Base-by-base conservation (phyloP, 2,113 vertebrate species). In the Melospiza melodia region DNA sequence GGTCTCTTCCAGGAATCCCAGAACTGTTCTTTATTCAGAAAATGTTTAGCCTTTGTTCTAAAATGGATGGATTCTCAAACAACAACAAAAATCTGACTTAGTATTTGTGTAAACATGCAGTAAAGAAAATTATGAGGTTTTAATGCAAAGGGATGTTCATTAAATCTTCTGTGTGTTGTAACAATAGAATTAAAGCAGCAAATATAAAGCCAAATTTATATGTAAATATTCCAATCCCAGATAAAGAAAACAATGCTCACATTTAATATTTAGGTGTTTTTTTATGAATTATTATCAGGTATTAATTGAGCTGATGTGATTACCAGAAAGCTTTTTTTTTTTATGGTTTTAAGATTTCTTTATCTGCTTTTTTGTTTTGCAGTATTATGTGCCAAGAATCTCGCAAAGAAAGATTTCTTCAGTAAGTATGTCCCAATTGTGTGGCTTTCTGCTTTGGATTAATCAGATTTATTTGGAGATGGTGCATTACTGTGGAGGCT, bases 311-410 rank as follows among this genome's bases (percentile, higher is more conserved):
- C 44, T 71, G 68, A 10, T 84, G 6, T 15, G 57, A 87, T 86
- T 92, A 71, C 77, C 2, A 5, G 63, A 35, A 94, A 82, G 46
- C 25, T 41, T 17, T 15, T 68, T 75, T 75, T 92, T 89, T 72
- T 62, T 63, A 73, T 2, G 3, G 25, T 57, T 81, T 92, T 90
- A 95, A 95, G 65, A 75, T 68, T 78, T 72, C 75, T 78, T 72
- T 90, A 17, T 92, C 90, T 94, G 13, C 11, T 94, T 27, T 87
- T 91, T 96, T 98, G 77, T 98, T 98, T 97, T 98, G 94, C 98
- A 99, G 99, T 99, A 78, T 98, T 99, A 98, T 99, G 99, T 99
- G 99, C 99, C 98, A 99, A 99, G 98, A 99, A 99, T 94, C 98
- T 99, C 44, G 99, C 99, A 97, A 99, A 99, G 98, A 99, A 99